Percentiles rank a stretch among this genome's conserved stretches.
phyloP scores from a whole-genome alignment of 2,888 invertebrate genomes.

The Nomada flava region DNA sequence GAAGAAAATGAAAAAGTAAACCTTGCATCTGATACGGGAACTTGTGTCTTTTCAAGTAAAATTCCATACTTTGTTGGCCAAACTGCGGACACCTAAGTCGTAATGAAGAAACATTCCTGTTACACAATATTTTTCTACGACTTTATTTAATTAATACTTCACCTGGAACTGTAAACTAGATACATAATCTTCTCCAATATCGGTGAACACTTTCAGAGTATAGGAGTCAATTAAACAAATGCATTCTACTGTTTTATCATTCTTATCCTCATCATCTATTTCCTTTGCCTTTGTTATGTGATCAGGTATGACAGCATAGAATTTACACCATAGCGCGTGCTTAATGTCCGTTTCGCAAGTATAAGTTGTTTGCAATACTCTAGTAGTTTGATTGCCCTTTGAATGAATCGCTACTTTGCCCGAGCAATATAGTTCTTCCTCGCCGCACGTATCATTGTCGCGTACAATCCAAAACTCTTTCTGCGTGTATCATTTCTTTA shows the following conservation, averaged over 20 bases:
- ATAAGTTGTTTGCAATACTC: constrained; percentile 86
- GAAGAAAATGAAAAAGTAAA: constrained; percentile 30
- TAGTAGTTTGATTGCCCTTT: constrained; percentile 77
- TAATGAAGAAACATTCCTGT: constrained; percentile 10
- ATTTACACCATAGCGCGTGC: constrained; percentile 91
- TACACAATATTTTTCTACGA: constrained; percentile 7
- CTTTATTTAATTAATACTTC: constrained; percentile 25
- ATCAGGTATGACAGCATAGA: constrained; percentile 85
- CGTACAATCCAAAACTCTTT: constrained; percentile 84
- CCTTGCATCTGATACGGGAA: constrained; percentile 70
- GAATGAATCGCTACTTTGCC: constrained; percentile 91
- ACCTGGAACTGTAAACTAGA: constrained; percentile 91
- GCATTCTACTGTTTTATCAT: constrained; percentile 86
- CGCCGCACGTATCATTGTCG: constrained; percentile 86
- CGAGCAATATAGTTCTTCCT: constrained; percentile 95
- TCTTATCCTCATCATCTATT: constrained; percentile 85
- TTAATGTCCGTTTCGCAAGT: constrained; percentile 93
- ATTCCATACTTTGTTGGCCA: constrained; percentile 95
- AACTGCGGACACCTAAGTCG: constrained; percentile 88
- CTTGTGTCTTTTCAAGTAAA: constrained; percentile 89
- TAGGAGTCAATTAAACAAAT: constrained; percentile 91
- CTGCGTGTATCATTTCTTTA: constrained; percentile 55
- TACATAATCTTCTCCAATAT: constrained; percentile 93
- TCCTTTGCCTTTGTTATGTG: constrained; percentile 85
- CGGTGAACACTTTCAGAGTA: constrained; percentile 91